These are phyloP conservation scores for Pedetes capensis DNA, from an alignment of 2,113 vertebrate species.

Conservation along the genomic window DNA sequence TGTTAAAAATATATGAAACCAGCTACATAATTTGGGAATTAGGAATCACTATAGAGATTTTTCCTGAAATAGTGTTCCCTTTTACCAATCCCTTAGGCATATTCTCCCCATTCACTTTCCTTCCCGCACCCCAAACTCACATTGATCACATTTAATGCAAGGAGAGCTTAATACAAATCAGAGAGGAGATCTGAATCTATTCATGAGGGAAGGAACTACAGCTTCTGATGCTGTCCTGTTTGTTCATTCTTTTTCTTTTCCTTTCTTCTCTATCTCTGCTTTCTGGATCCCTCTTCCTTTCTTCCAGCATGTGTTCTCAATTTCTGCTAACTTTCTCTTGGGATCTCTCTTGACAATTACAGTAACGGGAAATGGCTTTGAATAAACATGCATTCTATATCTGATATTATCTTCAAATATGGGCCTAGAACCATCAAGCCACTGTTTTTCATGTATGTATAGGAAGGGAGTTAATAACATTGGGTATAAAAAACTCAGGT, in stretches of 20 bases:
- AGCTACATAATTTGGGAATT: slow-evolving; percentile 21
- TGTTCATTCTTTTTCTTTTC: not conserved
- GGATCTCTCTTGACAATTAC: not conserved
- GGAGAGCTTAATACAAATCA: not conserved
- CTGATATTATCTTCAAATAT: not conserved
- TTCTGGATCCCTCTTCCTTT: not conserved
- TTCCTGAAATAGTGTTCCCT: not conserved
- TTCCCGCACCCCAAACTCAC: not conserved
- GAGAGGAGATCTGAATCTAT: not conserved
- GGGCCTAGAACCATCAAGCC: not conserved
- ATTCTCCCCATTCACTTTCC: not conserved
- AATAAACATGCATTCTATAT: not conserved
- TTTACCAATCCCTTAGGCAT: too few species aligned
- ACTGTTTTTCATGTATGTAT: not conserved
- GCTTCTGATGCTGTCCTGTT: not conserved
- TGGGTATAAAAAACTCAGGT: not conserved
- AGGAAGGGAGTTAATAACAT: not conserved
- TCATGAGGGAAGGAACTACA: not conserved
- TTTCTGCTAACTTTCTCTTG: not conserved
- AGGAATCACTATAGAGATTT: not conserved
- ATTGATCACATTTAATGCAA: not conserved
- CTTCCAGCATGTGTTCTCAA: not conserved
- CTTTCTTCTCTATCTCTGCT: not conserved
- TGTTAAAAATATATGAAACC: slow-evolving; percentile 20
- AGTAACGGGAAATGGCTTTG: not conserved